Evolutionary conservation across 2,888 invertebrate species (phyloP).

Genomic region (Pteria penguin): DNA sequence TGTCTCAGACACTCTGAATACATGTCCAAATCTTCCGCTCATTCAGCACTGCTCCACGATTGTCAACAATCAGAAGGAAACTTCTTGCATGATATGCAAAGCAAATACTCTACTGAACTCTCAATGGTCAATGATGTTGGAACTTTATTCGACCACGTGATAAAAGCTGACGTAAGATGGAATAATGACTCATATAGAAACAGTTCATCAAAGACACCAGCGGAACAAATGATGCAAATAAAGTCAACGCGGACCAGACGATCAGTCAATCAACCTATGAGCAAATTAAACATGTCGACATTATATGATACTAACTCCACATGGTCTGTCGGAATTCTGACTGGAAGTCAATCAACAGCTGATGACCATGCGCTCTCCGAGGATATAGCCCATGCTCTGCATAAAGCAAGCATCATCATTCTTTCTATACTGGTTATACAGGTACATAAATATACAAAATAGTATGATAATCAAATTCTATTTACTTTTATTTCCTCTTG

Average conservation of each 20-base stretch:
- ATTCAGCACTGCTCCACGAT: background rate
- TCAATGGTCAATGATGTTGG: background rate
- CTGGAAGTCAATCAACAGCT: background rate
- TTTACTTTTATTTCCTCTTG: background rate
- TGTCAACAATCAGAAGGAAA: background rate
- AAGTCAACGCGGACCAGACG: background rate
- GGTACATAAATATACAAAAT: constrained; percentile 4
- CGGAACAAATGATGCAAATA: background rate
- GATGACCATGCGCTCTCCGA: constrained; percentile 53
- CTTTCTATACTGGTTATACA: constrained; percentile 59
- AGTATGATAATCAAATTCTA: background rate
- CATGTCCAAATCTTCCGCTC: too few species aligned
- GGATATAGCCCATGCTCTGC: constrained; percentile 65
- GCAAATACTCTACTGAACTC: background rate
- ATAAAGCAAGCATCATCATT: constrained; percentile 67
- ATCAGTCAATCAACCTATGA: background rate
- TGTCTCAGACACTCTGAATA: too few species aligned
- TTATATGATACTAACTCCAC: background rate
- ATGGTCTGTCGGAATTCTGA: background rate
- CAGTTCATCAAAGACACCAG: background rate
- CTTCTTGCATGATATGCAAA: background rate
- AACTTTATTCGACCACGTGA: background rate
- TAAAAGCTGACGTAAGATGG: background rate
- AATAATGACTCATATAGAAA: background rate
- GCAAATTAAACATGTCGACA: background rate